A percentile compares a stretch with the other conserved stretches of the same genome.
These are phyloP conservation scores for Sphenodon punctatus DNA, from an alignment of 2,797 vertebrate species.

Conservation along the genomic window DNA sequence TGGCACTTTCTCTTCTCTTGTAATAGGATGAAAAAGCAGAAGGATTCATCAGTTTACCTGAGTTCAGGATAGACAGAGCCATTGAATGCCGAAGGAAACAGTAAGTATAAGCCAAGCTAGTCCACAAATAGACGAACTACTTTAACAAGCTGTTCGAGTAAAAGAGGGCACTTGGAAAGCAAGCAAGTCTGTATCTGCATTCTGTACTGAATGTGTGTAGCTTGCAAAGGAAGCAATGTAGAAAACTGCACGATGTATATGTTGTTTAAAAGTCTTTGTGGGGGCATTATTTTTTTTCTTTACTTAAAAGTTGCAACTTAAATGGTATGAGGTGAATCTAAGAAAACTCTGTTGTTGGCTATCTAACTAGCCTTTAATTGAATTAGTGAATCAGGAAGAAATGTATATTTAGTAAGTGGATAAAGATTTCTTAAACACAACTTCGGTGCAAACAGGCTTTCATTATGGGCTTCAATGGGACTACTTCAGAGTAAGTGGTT, in stretches of 20 bases:
- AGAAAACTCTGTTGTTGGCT: not conserved
- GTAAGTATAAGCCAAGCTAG: constrained; percentile 73
- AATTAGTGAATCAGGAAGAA: constrained; percentile 2
- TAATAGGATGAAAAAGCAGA: constrained; percentile 89
- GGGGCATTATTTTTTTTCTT: not conserved
- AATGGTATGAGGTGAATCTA: not conserved
- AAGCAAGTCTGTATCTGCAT: not conserved
- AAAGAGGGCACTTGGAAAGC: not conserved
- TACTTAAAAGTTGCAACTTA: not conserved
- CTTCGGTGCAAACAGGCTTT: no score
- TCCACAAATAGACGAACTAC: not conserved
- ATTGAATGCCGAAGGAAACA: constrained; percentile 90
- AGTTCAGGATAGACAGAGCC: constrained; percentile 91
- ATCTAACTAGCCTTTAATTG: not conserved
- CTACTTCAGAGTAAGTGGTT: no score
- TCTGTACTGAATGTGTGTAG: not conserved
- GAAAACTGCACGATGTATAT: not conserved
- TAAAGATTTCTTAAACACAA: constrained; percentile 2
- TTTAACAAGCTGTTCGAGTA: not conserved
- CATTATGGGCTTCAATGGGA: no score
- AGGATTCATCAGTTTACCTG: constrained; percentile 90
- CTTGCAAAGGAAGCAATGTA: not conserved
- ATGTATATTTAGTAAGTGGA: not conserved
- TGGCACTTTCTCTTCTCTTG: not conserved
- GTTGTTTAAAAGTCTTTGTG: not conserved